These are phyloP conservation scores for Dinoponera quadriceps DNA, from an alignment of 1,140 invertebrate species.

Conservation along the genomic window DNA sequence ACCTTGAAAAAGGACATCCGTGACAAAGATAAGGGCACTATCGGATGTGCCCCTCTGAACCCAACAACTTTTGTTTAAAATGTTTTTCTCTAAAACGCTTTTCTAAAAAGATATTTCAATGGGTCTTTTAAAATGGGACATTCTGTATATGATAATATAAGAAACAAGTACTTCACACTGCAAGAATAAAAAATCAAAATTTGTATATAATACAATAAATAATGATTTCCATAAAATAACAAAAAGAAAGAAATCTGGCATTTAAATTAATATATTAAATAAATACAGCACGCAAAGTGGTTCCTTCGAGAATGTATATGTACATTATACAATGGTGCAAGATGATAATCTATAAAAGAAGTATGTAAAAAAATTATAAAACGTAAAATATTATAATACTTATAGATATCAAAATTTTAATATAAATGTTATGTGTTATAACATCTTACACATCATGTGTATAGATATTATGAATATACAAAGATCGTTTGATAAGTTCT, in stretches of 20 bases:
- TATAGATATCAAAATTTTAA: no score
- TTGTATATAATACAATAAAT: neutral
- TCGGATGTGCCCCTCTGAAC: no score
- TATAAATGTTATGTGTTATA: no score
- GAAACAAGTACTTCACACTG: neutral
- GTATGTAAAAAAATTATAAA: slow-evolving; percentile 5
- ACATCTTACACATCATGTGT: no score
- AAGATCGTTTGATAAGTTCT: no score
- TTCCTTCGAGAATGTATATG: slow-evolving; percentile 13
- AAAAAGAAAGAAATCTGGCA: neutral
- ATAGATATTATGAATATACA: no score
- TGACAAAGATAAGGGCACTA: no score
- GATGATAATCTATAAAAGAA: slow-evolving; percentile 43
- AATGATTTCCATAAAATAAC: neutral
- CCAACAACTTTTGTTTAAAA: no score
- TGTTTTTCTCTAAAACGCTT: no score
- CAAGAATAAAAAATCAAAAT: slow-evolving; percentile 8
- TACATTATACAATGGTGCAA: neutral
- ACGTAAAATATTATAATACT: neutral
- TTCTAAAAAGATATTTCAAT: no score
- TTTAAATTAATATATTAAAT: slow-evolving; percentile 14
- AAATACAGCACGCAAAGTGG: slow-evolving; percentile 25
- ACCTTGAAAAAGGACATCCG: no score
- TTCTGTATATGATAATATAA: neutral
- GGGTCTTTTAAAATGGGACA: no score